Percentiles rank a stretch among this genome's conserved stretches.
Conservation (phyloP, 2,888 invertebrate species). For the Trissoscelio sp. region DNA sequence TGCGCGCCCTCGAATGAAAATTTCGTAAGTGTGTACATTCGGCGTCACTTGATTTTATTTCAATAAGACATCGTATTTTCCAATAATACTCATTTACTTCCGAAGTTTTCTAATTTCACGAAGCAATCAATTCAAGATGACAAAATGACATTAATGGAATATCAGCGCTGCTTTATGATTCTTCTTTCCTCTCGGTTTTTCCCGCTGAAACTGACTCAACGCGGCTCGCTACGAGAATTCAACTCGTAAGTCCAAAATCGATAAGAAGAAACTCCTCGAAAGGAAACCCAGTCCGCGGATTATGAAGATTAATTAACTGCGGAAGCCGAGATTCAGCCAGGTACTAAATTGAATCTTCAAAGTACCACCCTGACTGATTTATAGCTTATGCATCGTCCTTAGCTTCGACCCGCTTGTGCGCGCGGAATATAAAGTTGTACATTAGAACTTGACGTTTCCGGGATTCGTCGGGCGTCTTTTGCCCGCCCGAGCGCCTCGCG, state of each 20-base stretch:
- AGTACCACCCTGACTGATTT: slow-evolving; percentile 76
- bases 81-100: slow-evolving; percentile 58
- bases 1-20: background rate
- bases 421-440: slow-evolving; percentile 68
- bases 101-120: slow-evolving; percentile 63
- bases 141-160: slow-evolving; percentile 68
- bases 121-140: slow-evolving; percentile 66
- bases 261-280: slow-evolving; percentile 70
- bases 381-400: slow-evolving; percentile 73
- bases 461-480: slow-evolving; percentile 46
- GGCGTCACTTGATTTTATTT: slow-evolving; percentile 24
- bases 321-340: slow-evolving; percentile 74
- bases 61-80: slow-evolving; percentile 47
- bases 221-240: slow-evolving; percentile 62
- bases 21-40: slow-evolving; percentile 4
- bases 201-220: slow-evolving; percentile 59
- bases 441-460: slow-evolving; percentile 65
- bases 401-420: slow-evolving; percentile 58
- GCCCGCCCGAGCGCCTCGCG: too few species aligned
- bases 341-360: slow-evolving; percentile 79
- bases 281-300: slow-evolving; percentile 73
- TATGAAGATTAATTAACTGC: slow-evolving; percentile 81
- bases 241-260: slow-evolving; percentile 69
- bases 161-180: slow-evolving; percentile 67
- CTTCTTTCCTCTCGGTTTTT: slow-evolving; percentile 47